These are phyloP conservation scores for Zonotrichia leucophrys DNA, from an alignment of 2,113 vertebrate species.

Conservation along the genomic window DNA sequence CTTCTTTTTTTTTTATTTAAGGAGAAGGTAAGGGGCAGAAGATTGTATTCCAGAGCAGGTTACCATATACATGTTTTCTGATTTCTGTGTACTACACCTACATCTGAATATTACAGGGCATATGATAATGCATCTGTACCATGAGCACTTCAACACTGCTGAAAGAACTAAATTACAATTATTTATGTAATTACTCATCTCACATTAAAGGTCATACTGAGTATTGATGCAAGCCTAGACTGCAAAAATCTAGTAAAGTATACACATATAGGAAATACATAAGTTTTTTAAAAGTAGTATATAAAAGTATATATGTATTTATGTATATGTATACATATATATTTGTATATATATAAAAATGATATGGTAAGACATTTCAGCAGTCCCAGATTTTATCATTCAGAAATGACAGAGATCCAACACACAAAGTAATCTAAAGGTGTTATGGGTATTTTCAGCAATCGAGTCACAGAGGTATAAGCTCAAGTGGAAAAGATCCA, in stretches of 20 bases:
- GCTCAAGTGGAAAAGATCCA: neutral
- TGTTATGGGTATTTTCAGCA: neutral
- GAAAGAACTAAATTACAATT: neutral
- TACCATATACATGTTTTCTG: neutral
- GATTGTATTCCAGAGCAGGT: neutral
- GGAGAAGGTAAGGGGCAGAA: neutral
- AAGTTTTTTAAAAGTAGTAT: neutral
- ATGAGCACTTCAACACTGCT: neutral
- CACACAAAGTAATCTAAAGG: neutral
- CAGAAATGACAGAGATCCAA: neutral
- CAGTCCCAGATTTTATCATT: neutral
- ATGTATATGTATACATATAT: neutral
- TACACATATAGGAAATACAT: neutral
- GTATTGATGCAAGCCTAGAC: neutral
- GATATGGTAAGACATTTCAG: neutral
- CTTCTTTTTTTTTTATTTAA: neutral
- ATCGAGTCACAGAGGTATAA: neutral
- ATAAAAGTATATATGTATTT: neutral
- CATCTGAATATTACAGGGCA: neutral
- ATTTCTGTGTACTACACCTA: neutral
- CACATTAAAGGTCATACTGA: neutral
- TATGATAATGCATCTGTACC: neutral
- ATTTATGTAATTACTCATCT: neutral
- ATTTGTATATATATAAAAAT: neutral
- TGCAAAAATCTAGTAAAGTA: neutral